Percentiles rank a stretch among this genome's conserved stretches.
Conservation (phyloP, 2,797 vertebrate species). For the Alcedo quadribrachys region DNA sequence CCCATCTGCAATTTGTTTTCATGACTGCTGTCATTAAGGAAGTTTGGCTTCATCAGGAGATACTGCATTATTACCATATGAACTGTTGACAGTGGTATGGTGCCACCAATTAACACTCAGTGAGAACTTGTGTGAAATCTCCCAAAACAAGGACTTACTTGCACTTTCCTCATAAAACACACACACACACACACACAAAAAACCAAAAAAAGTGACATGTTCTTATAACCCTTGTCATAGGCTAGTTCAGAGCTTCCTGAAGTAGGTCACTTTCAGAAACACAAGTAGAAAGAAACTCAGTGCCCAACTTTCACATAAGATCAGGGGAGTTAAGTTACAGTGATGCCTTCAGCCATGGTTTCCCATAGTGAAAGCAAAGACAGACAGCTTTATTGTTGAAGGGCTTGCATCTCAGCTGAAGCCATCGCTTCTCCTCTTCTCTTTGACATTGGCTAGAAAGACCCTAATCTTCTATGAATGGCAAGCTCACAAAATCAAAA, state of each 20-base stretch:
- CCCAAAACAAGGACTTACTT: neutral
- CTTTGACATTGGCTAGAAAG: neutral
- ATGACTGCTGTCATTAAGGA: neutral
- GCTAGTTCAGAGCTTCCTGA: neutral
- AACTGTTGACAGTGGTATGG: rapidly evolving
- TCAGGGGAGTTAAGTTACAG: neutral
- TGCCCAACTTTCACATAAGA: neutral
- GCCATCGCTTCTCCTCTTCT: neutral
- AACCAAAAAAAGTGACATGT: neutral
- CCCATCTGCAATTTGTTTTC: neutral
- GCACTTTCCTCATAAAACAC: neutral
- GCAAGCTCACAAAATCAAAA: neutral
- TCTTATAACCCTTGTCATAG: neutral
- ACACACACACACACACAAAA: no score
- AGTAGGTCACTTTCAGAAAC: neutral
- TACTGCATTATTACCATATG: neutral
- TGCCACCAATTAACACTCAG: neutral
- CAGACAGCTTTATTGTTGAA: neutral
- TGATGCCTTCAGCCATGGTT: neutral
- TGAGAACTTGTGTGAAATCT: neutral
- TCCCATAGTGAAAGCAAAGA: neutral
- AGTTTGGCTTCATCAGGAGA: neutral
- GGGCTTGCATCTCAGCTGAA: neutral
- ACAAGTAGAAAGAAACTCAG: neutral
- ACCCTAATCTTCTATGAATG: neutral